Conservation (phyloP, 2,888 invertebrate species). For the Microchrysa polita region DNA sequence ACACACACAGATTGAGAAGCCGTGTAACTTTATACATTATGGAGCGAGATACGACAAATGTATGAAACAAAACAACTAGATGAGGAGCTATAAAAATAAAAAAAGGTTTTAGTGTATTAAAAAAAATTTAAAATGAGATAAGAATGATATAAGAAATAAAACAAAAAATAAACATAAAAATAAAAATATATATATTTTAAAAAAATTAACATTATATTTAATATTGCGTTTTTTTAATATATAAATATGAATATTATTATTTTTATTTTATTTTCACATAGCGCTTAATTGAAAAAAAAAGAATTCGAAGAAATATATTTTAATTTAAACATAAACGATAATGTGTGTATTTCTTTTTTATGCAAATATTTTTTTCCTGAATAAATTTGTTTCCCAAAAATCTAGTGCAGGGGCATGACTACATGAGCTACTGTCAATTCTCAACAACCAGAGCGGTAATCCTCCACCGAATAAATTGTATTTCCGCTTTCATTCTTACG, state of each 20-base stretch:
- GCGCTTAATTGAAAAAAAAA: too few species aligned
- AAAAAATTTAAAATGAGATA: constrained; percentile 31
- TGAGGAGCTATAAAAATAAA: not conserved
- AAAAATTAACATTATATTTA: constrained; percentile 43
- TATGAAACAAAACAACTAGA: too few species aligned
- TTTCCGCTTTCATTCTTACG: too few species aligned
- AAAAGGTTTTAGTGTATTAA: constrained; percentile 46
- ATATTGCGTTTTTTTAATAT: constrained; percentile 38
- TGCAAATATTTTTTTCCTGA: too few species aligned
- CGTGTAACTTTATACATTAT: constrained; percentile 13
- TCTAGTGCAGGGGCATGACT: too few species aligned
- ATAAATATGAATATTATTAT: not conserved
- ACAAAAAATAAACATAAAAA: constrained; percentile 41
- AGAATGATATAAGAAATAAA: constrained; percentile 41
- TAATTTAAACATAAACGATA: constrained; percentile 30
- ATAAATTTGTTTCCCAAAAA: too few species aligned
- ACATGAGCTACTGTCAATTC: too few species aligned
- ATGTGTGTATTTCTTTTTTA: too few species aligned
- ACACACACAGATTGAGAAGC: constrained; percentile 34
- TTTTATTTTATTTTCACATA: constrained; percentile 28
- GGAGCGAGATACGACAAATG: not conserved
- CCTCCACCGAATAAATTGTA: too few species aligned
- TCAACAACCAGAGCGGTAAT: too few species aligned
- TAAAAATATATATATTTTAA: constrained; percentile 50
- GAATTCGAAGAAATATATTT: constrained; percentile 31